phyloP scores from a whole-genome alignment of 2,888 invertebrate species.

The Hirtodrosophila confusa region DNA sequence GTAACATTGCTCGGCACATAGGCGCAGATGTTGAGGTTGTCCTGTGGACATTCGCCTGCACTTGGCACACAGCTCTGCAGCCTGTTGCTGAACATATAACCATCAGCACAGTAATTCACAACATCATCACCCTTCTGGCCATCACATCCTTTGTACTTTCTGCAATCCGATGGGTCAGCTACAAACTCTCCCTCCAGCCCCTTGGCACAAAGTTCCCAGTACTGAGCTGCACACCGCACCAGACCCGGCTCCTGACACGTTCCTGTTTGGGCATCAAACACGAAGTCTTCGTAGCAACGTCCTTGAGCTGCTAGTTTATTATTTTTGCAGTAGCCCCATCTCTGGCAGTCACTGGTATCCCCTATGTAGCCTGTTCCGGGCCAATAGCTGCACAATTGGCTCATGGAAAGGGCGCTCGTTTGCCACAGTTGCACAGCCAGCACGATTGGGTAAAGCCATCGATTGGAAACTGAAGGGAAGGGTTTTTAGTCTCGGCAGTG shows the following conservation, averaged over 20 bases:
- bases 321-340: slow-evolving; percentile 51
- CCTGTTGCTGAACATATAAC: slow-evolving; percentile 32
- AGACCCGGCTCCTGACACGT: slow-evolving; percentile 12
- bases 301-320: slow-evolving; percentile 23
- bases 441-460: slow-evolving; percentile 1
- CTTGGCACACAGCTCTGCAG: slow-evolving; percentile 37
- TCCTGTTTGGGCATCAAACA: slow-evolving; percentile 39
- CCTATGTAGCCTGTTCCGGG: slow-evolving; percentile 42
- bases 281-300: slow-evolving; percentile 15
- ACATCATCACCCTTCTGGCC: slow-evolving; percentile 5
- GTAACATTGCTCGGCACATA: slow-evolving; percentile 24
- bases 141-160: slow-evolving; percentile 28
- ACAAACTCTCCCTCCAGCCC: slow-evolving; percentile 13
- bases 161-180: slow-evolving; percentile 47
- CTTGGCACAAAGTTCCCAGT: slow-evolving; percentile 33
- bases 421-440: slow-evolving; percentile 10
- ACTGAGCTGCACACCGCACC: slow-evolving; percentile 30
- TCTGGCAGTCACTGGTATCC: slow-evolving; percentile 41
- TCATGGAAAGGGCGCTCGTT: slow-evolving; percentile 26
- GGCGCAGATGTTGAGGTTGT: slow-evolving; percentile 33
- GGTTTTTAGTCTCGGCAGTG: slow-evolving; percentile 21
- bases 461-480: slow-evolving; percentile 34
- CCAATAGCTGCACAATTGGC: slow-evolving; percentile 41
- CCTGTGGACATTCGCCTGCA: slow-evolving; percentile 42
- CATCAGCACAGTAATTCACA: slow-evolving; percentile 23